Evolutionary conservation across 1,140 invertebrate species (phyloP).

Genomic region (Dinothrombium tinctorium): DNA sequence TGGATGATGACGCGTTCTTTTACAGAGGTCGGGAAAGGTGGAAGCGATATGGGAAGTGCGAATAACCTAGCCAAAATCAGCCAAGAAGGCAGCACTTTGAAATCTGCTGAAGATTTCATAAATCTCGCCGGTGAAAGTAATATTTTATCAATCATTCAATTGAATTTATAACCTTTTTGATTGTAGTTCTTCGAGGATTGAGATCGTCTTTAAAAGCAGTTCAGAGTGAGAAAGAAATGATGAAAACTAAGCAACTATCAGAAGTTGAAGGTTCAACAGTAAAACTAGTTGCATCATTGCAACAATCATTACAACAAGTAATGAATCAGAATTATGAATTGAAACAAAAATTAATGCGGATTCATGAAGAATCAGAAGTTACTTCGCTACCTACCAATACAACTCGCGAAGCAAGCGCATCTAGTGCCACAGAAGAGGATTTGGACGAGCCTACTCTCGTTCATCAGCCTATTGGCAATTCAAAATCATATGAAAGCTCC

Average conservation of each 20-base stretch:
- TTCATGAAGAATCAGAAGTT: slow-evolving; percentile 28
- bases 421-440: not conserved
- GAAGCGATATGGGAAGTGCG: not conserved
- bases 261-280: slow-evolving; percentile 24
- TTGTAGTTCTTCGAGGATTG: slow-evolving; percentile 28
- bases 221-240: slow-evolving; percentile 31
- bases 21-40: slow-evolving; percentile 15
- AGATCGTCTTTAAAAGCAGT: slow-evolving; percentile 28
- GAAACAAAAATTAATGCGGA: slow-evolving; percentile 33
- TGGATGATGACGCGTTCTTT: slow-evolving; percentile 14
- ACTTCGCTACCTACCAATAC: slow-evolving; percentile 14
- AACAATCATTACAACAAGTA: slow-evolving; percentile 19
- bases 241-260: slow-evolving; percentile 27
- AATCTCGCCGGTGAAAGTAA: slow-evolving; percentile 35
- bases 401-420: not conserved
- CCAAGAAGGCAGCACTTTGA: not conserved
- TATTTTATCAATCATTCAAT: slow-evolving; percentile 4
- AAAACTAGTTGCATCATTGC: slow-evolving; percentile 1
- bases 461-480: slow-evolving; percentile 4
- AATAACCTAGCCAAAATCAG: not conserved
- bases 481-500: slow-evolving; percentile 28
- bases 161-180: not conserved
- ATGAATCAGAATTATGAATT: slow-evolving; percentile 47
- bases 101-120: slow-evolving; percentile 37
- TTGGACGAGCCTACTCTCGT: slow-evolving; percentile 1